A percentile compares a stretch with the other conserved stretches of the same genome.
Conservation (phyloP, 2,113 vertebrate genomes). For the Rhagologus leucostigma region DNA sequence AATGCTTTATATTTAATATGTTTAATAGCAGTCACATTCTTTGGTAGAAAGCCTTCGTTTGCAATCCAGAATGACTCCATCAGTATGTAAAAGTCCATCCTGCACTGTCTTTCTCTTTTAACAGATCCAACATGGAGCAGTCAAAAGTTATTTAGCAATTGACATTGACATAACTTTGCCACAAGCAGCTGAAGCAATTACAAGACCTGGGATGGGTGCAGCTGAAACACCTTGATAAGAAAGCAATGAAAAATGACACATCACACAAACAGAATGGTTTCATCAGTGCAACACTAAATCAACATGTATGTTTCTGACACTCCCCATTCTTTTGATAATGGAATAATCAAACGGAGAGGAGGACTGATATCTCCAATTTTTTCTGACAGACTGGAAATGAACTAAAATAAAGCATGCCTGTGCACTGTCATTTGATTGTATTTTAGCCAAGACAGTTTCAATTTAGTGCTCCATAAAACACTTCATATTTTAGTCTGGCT, state of each 20-base stretch:
- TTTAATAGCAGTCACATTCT: background rate
- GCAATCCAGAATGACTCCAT: background rate
- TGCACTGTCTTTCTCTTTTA: slow-evolving; percentile 39
- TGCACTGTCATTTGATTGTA: slow-evolving; percentile 42
- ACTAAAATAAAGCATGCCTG: slow-evolving; percentile 38
- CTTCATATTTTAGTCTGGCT: slow-evolving; percentile 17
- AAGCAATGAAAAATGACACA: slow-evolving; percentile 78
- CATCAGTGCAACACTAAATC: slow-evolving; percentile 75
- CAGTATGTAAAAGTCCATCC: background rate
- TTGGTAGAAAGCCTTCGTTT: background rate
- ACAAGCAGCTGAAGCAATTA: slow-evolving; percentile 80
- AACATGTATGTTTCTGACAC: slow-evolving; percentile 65
- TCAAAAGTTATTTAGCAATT: slow-evolving; percentile 74
- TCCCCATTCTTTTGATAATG: slow-evolving; percentile 61
- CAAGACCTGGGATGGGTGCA: slow-evolving; percentile 66
- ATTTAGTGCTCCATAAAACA: slow-evolving; percentile 33
- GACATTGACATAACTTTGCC: slow-evolving; percentile 85
- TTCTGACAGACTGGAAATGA: slow-evolving; percentile 58
- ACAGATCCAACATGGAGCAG: slow-evolving; percentile 59
- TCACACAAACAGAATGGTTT: slow-evolving; percentile 70
- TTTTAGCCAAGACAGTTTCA: slow-evolving; percentile 49
- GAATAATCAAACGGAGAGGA: slow-evolving; percentile 69
- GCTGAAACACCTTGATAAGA: slow-evolving; percentile 82
- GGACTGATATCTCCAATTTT: slow-evolving; percentile 39
- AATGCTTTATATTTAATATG: background rate